phyloP scores from a whole-genome alignment of 2,888 invertebrate genomes.

The Torymus texanus region DNA sequence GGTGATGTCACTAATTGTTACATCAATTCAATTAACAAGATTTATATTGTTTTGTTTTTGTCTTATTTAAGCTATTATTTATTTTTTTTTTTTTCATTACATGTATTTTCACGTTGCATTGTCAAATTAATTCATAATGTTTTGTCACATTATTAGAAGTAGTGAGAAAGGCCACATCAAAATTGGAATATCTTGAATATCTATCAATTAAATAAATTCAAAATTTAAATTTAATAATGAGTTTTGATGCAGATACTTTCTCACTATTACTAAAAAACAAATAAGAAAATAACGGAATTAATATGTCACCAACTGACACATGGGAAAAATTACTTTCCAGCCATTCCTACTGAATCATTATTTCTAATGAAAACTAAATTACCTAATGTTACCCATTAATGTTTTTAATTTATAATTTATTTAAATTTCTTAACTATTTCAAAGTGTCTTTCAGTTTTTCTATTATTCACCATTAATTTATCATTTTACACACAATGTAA shows the following conservation, averaged over 20 bases:
- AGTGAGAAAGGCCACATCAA: too few species aligned
- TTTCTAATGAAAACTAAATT: not conserved
- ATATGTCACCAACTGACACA: not conserved
- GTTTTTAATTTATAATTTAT: conserved; percentile 5
- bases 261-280: not conserved
- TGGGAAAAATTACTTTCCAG: too few species aligned
- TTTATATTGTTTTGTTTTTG: conserved; percentile 11
- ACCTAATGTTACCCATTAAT: too few species aligned
- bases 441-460: not conserved
- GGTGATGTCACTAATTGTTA: conserved; percentile 40
- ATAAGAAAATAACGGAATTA: not conserved
- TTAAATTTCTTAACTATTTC: not conserved
- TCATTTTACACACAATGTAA: too few species aligned
- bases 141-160: not conserved
- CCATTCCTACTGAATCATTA: conserved; percentile 13
- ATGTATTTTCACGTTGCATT: not conserved
- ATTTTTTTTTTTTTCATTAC: conserved; percentile 1
- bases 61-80: not conserved
- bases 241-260: not conserved
- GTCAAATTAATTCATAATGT: not conserved
- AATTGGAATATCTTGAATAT: too few species aligned
- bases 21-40: conserved; percentile 32
- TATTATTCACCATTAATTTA: too few species aligned
- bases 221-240: too few species aligned
- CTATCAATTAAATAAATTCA: too few species aligned